phyloP scores from a whole-genome alignment of 2,113 vertebrate species.

The Lepus timidus region DNA sequence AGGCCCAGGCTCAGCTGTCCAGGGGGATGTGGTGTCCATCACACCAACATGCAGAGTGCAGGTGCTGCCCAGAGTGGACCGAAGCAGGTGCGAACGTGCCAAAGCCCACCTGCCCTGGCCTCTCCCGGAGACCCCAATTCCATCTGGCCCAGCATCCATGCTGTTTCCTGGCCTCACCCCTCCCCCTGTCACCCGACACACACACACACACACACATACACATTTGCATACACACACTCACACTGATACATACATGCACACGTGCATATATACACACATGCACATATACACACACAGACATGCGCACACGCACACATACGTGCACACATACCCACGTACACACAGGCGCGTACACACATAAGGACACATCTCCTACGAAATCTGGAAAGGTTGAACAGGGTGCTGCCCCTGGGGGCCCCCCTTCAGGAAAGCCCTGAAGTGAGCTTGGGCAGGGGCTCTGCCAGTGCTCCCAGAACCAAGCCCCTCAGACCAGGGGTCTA shows the following conservation, averaged over 20 bases:
- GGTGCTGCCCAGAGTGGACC: rapidly evolving
- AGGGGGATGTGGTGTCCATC: not conserved
- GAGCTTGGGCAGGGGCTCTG: not conserved
- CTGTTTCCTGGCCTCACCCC: not conserved
- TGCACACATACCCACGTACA: no score
- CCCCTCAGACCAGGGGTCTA: not conserved
- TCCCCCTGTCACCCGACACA: rapidly evolving
- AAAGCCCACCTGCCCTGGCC: not conserved
- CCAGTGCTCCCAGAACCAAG: not conserved
- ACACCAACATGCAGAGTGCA: not conserved
- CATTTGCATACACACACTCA: no score
- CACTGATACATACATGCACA: no score
- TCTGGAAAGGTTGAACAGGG: not conserved
- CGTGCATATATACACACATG: no score
- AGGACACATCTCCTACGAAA: not conserved
- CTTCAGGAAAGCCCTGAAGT: not conserved
- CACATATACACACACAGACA: no score
- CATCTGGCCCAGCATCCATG: rapidly evolving
- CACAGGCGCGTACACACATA: no score
- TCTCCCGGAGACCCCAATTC: not conserved
- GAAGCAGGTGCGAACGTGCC: not conserved
- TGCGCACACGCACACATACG: no score
- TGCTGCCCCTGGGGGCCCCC: not conserved
- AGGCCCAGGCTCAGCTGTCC: not conserved
- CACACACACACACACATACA: not conserved